A percentile compares a stretch with the other conserved stretches of the same genome.
Conservation (phyloP, 2,113 vertebrate genomes). For the Corythornis vintsioides region DNA sequence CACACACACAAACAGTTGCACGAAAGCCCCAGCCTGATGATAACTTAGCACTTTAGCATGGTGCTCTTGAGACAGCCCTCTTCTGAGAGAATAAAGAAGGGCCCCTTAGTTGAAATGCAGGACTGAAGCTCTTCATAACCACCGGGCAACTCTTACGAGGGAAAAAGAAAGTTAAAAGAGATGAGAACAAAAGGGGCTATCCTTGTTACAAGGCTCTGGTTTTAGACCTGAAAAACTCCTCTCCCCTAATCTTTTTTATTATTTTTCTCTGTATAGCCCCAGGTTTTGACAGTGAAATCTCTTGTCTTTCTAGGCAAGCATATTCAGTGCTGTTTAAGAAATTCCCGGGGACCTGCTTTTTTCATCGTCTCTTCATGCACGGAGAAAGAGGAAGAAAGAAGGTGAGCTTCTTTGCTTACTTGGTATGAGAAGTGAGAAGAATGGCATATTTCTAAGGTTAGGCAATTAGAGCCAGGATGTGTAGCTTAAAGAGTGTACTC, state of each 20-base stretch:
- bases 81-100: constrained; percentile 76
- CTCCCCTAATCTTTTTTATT: constrained; percentile 15
- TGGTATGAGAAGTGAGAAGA: background rate
- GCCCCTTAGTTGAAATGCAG: constrained; percentile 59
- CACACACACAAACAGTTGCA: constrained; percentile 83
- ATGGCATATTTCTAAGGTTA: background rate
- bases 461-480: background rate
- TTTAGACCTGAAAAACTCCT: constrained; percentile 17
- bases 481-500: background rate
- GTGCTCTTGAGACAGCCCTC: constrained; percentile 83
- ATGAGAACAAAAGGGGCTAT: constrained; percentile 38
- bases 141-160: constrained; percentile 47
- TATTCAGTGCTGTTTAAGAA: background rate
- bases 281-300: constrained; percentile 20
- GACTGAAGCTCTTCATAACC: constrained; percentile 44
- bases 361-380: background rate
- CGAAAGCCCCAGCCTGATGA: constrained; percentile 78
- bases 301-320: background rate
- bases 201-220: constrained; percentile 43
- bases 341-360: background rate
- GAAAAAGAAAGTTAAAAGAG: constrained; percentile 63
- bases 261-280: constrained; percentile 14
- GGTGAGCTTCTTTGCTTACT: background rate
- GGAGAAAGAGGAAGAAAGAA: background rate
- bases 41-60: constrained; percentile 81